phyloP scores from a whole-genome alignment of 2,797 vertebrate genomes.

The Coranthus polyacanthus region DNA sequence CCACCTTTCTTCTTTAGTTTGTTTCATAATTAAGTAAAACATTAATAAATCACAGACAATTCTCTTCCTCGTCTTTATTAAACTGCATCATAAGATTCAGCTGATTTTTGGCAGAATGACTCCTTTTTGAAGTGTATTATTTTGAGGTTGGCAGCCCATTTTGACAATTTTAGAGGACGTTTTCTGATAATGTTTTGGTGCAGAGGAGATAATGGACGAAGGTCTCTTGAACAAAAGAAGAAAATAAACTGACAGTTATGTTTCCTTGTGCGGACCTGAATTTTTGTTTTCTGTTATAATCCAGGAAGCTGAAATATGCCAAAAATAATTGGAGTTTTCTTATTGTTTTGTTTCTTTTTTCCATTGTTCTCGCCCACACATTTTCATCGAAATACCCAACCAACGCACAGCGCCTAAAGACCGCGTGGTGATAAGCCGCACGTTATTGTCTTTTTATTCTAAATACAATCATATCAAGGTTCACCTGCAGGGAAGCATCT shows the following conservation, averaged over 20 bases:
- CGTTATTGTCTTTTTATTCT: slow-evolving; percentile 5
- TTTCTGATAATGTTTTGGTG: slow-evolving; percentile 10
- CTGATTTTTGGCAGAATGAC: too few relatives aligned
- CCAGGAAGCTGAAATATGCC: slow-evolving; percentile 8
- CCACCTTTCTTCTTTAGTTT: too few relatives aligned
- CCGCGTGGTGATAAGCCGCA: slow-evolving; percentile 3
- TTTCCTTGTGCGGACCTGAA: slow-evolving; percentile 16
- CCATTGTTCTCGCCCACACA: slow-evolving; percentile 23
- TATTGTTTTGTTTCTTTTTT: too few relatives aligned
- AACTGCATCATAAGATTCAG: too few relatives aligned
- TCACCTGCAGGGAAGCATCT: slow-evolving; percentile 6
- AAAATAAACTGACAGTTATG: not conserved
- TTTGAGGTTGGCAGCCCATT: not conserved
- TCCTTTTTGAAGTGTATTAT: not conserved
- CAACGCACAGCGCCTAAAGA: not conserved
- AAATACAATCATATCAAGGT: not conserved
- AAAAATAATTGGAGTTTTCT: slow-evolving; percentile 14
- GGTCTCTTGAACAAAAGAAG: slow-evolving; percentile 1
- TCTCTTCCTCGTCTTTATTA: too few relatives aligned
- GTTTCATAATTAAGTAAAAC: slow-evolving; percentile 11
- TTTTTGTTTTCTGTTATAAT: slow-evolving; percentile 31
- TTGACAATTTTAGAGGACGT: not conserved
- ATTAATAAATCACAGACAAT: not conserved
- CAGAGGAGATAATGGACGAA: slow-evolving; percentile 7
- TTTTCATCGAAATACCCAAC: slow-evolving; percentile 22